A percentile compares a stretch with the other conserved stretches of the same genome.
These are phyloP conservation scores for Pelobates fuscus DNA, from an alignment of 2,113 vertebrate genomes.

Conservation along the genomic window DNA sequence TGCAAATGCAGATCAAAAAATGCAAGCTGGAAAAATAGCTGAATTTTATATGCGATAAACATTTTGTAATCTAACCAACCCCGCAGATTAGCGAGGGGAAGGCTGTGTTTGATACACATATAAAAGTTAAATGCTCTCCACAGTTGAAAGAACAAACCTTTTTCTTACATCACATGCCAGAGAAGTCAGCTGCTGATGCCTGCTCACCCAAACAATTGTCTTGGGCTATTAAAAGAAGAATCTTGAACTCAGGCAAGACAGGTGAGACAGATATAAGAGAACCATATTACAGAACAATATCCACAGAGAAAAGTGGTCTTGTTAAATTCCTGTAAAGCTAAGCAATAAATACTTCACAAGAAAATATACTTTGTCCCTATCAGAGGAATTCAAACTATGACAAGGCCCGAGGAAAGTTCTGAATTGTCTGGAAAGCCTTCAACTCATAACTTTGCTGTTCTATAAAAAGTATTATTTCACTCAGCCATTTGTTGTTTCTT, in stretches of 20 bases:
- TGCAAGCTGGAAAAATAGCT: too few species aligned
- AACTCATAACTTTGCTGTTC: slow-evolving; percentile 16
- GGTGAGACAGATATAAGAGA: slow-evolving; percentile 13
- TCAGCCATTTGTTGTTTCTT: slow-evolving; percentile 26
- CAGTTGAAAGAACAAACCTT: not conserved
- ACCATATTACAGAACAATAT: slow-evolving; percentile 22
- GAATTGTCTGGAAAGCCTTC: slow-evolving; percentile 39
- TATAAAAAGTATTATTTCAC: slow-evolving; percentile 40
- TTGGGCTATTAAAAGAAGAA: slow-evolving; percentile 19
- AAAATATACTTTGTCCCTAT: slow-evolving; percentile 18
- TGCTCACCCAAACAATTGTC: not conserved
- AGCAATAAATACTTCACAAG: slow-evolving; percentile 39
- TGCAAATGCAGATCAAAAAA: too few species aligned
- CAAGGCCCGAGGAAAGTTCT: slow-evolving; percentile 29
- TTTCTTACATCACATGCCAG: slow-evolving; percentile 22
- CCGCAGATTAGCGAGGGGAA: too few species aligned
- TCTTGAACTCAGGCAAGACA: slow-evolving; percentile 36
- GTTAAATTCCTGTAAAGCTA: slow-evolving; percentile 31
- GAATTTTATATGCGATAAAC: too few species aligned
- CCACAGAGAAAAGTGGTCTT: slow-evolving; percentile 20
- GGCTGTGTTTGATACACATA: too few species aligned
- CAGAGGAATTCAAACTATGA: slow-evolving; percentile 42
- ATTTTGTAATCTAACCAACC: too few species aligned
- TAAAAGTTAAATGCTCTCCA: too few species aligned
- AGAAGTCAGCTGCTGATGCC: slow-evolving; percentile 24